phyloP scores from a whole-genome alignment of 2,797 vertebrate species.

The Synanceia verrucosa region DNA sequence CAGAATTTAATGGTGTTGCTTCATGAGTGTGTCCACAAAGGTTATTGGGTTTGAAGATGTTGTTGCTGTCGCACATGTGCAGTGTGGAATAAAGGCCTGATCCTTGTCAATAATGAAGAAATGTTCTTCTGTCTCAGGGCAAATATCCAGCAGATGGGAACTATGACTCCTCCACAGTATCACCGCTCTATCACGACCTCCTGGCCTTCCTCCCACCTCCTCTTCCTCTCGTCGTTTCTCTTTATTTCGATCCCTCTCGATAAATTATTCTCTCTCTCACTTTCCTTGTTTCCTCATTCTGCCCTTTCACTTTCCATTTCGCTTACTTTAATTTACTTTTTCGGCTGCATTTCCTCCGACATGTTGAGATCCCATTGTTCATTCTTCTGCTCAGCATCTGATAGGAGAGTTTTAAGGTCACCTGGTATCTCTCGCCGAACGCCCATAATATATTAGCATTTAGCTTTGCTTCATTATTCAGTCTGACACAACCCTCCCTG shows the following conservation, averaged over 20 bases:
- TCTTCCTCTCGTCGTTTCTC: conserved; percentile 5
- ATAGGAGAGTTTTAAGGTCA: conserved; percentile 58
- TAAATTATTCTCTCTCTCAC: conserved; percentile 34
- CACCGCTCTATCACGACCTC: conserved; percentile 14
- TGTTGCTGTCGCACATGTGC: conserved; percentile 18
- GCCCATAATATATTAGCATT: conserved; percentile 61
- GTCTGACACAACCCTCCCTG: conserved; percentile 31
- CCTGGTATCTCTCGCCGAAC: conserved; percentile 36
- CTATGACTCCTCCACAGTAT: conserved; percentile 14
- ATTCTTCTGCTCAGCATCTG: conserved; percentile 17
- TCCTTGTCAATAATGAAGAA: conserved; percentile 50
- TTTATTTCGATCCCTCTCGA: conserved; percentile 15
- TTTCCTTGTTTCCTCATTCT: conserved; percentile 26
- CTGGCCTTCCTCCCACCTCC: conserved; percentile 9
- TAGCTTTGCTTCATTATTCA: conserved; percentile 55
- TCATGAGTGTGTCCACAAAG: conserved; percentile 15
- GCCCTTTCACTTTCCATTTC: conserved; percentile 63
- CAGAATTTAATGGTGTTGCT: conserved; percentile 42
- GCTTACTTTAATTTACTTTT: conserved; percentile 66
- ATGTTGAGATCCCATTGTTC: conserved; percentile 37
- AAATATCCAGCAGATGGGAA: conserved; percentile 45
- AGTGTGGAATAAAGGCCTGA: conserved; percentile 36
- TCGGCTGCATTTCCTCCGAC: conserved; percentile 40
- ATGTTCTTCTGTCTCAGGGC: conserved; percentile 15
- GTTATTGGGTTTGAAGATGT: conserved; percentile 20